Conservation (phyloP, 2,113 vertebrate genomes). For the Andinoacara biseriatus region DNA sequence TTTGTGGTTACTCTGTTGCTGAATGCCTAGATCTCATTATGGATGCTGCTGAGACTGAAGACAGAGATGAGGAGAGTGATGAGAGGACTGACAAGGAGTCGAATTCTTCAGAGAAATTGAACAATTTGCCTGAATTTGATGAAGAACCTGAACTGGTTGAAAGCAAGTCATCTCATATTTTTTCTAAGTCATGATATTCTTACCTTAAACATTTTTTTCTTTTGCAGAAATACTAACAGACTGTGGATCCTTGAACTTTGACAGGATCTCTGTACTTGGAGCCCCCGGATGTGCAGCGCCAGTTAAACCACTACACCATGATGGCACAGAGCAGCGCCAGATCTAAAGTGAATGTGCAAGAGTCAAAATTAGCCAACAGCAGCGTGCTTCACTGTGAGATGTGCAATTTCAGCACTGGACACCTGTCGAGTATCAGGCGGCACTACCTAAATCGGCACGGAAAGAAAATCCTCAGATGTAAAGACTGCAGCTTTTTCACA, state of each 20-base stretch:
- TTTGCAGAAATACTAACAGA: neutral
- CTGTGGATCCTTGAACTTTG: conserved; percentile 2
- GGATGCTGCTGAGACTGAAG: conserved; percentile 80
- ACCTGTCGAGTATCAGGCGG: conserved; percentile 88
- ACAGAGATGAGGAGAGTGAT: conserved; percentile 82
- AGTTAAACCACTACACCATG: conserved; percentile 88
- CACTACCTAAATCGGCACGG: conserved; percentile 91
- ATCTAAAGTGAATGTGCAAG: conserved; percentile 48
- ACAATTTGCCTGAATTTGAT: neutral
- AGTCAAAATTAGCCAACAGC: conserved; percentile 68
- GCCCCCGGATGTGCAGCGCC: conserved; percentile 89
- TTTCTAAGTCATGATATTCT: neutral
- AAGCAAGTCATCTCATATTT: conserved; percentile 33
- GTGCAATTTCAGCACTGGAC: conserved; percentile 89
- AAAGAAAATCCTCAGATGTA: conserved; percentile 90
- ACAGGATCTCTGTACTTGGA: conserved; percentile 86
- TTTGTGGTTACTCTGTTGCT: neutral
- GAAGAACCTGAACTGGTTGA: conserved; percentile 35
- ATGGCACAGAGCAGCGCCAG: conserved; percentile 74
- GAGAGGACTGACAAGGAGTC: conserved; percentile 81
- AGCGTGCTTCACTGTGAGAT: conserved; percentile 88
- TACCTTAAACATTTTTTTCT: neutral
- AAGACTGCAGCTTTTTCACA: conserved; percentile 91
- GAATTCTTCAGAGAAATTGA: conserved; percentile 44
- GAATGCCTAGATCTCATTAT: conserved; percentile 29